Evolutionary conservation across 2,888 invertebrate genomes (phyloP), one percentile per base, ranked within the genome.

Genomic region (Trichogramma evanescens): DNA sequence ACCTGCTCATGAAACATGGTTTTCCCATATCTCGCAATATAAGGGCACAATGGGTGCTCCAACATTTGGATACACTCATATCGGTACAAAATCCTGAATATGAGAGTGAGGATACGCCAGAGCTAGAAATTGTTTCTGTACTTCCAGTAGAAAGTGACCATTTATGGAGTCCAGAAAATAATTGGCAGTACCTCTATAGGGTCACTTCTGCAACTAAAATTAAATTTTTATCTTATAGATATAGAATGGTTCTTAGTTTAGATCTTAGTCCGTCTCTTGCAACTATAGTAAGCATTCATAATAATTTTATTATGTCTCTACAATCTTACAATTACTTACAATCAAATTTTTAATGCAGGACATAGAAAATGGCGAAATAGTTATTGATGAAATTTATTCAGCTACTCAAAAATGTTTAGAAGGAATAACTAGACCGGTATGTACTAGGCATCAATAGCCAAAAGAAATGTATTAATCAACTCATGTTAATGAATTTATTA

Each of bases 191-290:
- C 70, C 79, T 80, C 62, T 85, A 82, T 74, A 76, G 80, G 66
- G 79, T 87, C 59, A 81, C 82, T 26, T 79, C 82, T 46, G 74
- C 81, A 41, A 85, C 87, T 50, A 80, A 82, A 63, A 80, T 89
- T 44, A 84, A 85, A 68, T 89, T 89, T 75, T 77, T 91, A 48
- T 84, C 89, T 26, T 83, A 85, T 66, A 82, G 82, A 63, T 90
- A 91, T 74, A 81, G 87, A 65, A 82, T 89, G 66, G 89, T 88
- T 52, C 89, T 88, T 72, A 86, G 89, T 67, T 79, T 91, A 62
- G 91, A 91, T 76, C 82, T 91, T 74, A 89, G 89, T 73, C 89
- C 90, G 7, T 90, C 90, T 2, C 82, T 86, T 61, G 84, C 88
- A 53, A 83, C 86, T 62, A 86, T 89, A 65, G 88, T 87, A 76